Base-by-base conservation (phyloP, 2,797 vertebrate species). In the Allobates femoralis region DNA sequence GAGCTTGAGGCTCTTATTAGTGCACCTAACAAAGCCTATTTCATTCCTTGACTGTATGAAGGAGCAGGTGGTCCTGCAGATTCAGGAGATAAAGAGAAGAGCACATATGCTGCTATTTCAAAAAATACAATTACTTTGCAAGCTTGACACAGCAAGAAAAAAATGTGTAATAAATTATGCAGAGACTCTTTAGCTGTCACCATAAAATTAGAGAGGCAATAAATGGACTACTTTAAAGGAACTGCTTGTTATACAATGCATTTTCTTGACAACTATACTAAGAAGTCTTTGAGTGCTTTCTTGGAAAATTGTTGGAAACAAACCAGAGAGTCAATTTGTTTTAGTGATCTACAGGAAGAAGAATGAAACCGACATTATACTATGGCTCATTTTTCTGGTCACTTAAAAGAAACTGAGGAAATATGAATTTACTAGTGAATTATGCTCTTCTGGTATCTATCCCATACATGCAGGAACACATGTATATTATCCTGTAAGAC, bases 271-370 rank as follows among this genome's bases (percentile, higher is more conserved):
- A 80, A 53, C 77, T 60, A 74, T 79, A 74, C 84, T 80, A 62
- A 51, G 67, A 60, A 86, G 19, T 55, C 66, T 69, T 86, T 86
- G 84, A 86, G 84, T 80, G 84, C 66, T 86, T 86, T 74, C 84
- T 86, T 80, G 67, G 84, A 86, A 86, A 86, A 80, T 86, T 73
- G 78, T 81, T 86, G 78, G 77, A 86, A 86, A 74, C 77, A 80
- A 73, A 80, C 77, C 77, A 86, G 30, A 81, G 66, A 86, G 78
- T 74, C 77, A 80, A 86, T 86, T 85, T 81, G 78, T 56, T 80
- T 81, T 80, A 80, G 77, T 56, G 71, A 86, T 51, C 37, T 28
- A 34, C 14, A 73, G 77, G 64, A 79, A 41, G 34, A 73, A 37
- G 34, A 66, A 79, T 66, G 28, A 73, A 73, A 23, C 69, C 69